phyloP scores from a whole-genome alignment of 2,797 vertebrate species.

The Ctenopoma kingsleyae region DNA sequence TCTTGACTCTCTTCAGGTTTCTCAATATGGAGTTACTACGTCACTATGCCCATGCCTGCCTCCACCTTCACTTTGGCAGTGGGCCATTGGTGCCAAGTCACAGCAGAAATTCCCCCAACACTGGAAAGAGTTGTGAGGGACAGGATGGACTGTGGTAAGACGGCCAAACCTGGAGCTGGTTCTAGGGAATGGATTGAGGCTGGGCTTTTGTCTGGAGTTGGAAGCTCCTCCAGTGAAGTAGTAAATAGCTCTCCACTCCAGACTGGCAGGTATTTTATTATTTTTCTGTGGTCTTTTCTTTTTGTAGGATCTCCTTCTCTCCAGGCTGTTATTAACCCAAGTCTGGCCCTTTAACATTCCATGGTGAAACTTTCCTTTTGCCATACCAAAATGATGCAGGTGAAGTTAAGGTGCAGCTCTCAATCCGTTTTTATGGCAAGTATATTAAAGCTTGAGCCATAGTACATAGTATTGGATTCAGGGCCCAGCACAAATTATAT shows the following conservation, averaged over 20 bases:
- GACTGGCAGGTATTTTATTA: constrained; percentile 79
- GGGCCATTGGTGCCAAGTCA: constrained; percentile 90
- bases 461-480: constrained; percentile 23
- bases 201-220: constrained; percentile 53
- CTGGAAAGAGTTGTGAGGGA: constrained; percentile 42
- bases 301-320: constrained; percentile 43
- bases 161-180: constrained; percentile 25
- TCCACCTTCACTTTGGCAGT: constrained; percentile 96
- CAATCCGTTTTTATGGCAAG: constrained; percentile 60
- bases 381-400: constrained; percentile 52
- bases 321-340: constrained; percentile 69
- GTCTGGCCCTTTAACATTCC: constrained; percentile 65
- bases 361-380: constrained; percentile 62
- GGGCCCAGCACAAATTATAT: constrained; percentile 51
- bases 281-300: constrained; percentile 58
- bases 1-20: constrained; percentile 76
- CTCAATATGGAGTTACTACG: constrained; percentile 92
- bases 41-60: constrained; percentile 98
- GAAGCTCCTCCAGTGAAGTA: constrained; percentile 50
- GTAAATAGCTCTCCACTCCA: constrained; percentile 58
- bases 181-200: constrained; percentile 26
- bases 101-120: constrained; percentile 57
- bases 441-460: constrained; percentile 47
- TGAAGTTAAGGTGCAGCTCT: constrained; percentile 51
- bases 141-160: constrained; percentile 14